Base-by-base conservation (phyloP, 2,888 invertebrate species). In the Nasonovia ribisnigri region DNA sequence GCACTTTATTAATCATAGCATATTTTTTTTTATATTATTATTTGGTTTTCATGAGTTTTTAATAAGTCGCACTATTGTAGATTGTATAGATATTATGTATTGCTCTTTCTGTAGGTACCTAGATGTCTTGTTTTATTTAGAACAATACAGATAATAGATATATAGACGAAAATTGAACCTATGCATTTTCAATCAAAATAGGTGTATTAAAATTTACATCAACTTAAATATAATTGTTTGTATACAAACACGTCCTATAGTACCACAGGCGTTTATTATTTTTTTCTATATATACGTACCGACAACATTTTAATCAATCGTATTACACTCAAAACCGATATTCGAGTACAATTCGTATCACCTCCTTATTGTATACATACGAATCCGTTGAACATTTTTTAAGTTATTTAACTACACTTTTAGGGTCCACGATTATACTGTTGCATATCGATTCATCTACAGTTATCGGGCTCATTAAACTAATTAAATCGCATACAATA, bases 1-100 rank as follows among this genome's bases (percentile, higher is more conserved):
- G 95, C 95, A 95, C 96, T 98, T 98, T 98, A 67, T 88, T 92
- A 88, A 92, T 88, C 67, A 42, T 77, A 67, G 77, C 51, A 67
- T 13, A 3, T 51, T 20, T 51, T 36, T 51, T 77, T 1, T 90
- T 77, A 13, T 36, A 84, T 91, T 90, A n/a, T 57, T 42, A 51
- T 91, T 90, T 86, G 57, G 11, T 86, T 86, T 36, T 60, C 8
- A 16, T 10, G 10, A 92, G 8, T 60, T 36, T 4, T 88, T 42
- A n/a, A 86, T 60, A 57, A 86, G 24, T 43, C 48, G 8, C 11
- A 4, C 0, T 84, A 26, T 84, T 20, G 36, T 86, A 60, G 36
- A 46, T 36, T 77, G 54, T 51, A 54, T 88, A 43, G 8, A 57
- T 8, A 57, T 26, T 8, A 57, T 26, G 26, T 54, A 43, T 16